A percentile compares a stretch with the other conserved stretches of the same genome.
phyloP scores from a whole-genome alignment of 1,140 invertebrate genomes.

The Neuroterus valhalla region DNA sequence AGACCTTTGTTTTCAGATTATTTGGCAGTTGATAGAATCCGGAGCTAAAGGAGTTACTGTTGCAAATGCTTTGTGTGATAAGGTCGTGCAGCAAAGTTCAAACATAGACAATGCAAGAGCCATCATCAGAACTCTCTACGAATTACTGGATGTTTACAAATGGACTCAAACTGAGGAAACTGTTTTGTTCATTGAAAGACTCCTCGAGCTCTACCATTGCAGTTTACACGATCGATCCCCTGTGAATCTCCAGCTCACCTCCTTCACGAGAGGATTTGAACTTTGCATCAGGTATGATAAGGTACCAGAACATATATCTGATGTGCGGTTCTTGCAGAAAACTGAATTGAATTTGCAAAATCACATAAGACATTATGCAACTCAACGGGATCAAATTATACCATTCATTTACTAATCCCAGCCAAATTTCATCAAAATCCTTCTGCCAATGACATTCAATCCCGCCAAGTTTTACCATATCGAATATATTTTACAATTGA shows the following conservation, averaged over 20 bases:
- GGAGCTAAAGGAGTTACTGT: slow-evolving; percentile 49
- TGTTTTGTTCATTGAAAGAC: slow-evolving; percentile 63
- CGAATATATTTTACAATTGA: no score
- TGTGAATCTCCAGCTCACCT: slow-evolving; percentile 39
- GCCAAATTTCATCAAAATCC: no score
- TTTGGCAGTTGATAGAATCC: slow-evolving; percentile 52
- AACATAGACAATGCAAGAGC: slow-evolving; percentile 39
- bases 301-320: slow-evolving; percentile 48
- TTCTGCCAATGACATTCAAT: no score
- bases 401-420: no score
- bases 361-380: no score
- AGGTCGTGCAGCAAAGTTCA: slow-evolving; percentile 48
- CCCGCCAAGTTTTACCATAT: no score
- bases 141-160: slow-evolving; percentile 69
- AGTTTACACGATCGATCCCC: slow-evolving; percentile 58
- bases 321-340: no score
- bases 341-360: no score
- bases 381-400: no score
- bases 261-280: slow-evolving; percentile 62
- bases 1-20: slow-evolving; percentile 56
- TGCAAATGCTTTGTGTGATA: slow-evolving; percentile 53
- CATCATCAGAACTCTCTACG: slow-evolving; percentile 71
- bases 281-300: slow-evolving; percentile 72
- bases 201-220: slow-evolving; percentile 72
- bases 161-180: slow-evolving; percentile 73